Conservation (phyloP, 2,113 vertebrate genomes). For the Rattus rattus region DNA sequence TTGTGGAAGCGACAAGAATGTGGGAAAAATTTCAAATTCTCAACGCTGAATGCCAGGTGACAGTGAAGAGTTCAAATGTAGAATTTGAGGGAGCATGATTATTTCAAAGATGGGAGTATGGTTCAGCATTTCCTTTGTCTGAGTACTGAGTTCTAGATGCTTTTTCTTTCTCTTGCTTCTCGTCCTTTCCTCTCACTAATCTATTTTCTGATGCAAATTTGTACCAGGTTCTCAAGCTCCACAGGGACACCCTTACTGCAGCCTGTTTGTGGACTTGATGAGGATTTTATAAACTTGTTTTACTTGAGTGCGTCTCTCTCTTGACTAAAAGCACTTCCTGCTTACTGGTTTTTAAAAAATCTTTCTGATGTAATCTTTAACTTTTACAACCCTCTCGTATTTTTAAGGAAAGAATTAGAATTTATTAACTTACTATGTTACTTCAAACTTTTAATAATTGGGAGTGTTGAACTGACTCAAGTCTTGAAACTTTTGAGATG, state of each 20-base stretch:
- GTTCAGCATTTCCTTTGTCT: accelerated
- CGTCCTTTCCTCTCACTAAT: neutral
- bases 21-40: neutral
- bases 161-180: accelerated
- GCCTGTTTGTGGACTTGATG: accelerated
- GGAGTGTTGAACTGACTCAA: no score
- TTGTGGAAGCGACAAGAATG: neutral
- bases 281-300: neutral
- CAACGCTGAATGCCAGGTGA: neutral
- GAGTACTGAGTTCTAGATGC: no score
- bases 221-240: neutral
- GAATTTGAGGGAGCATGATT: accelerated
- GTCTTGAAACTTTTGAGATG: no score
- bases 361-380: neutral
- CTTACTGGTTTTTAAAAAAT: neutral
- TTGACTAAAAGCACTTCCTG: neutral
- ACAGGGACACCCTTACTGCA: neutral
- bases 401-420: no score
- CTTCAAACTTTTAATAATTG: no score
- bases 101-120: neutral
- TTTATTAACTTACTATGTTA: no score
- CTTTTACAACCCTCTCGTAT: neutral
- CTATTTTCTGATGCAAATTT: accelerated
- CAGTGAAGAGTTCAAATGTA: accelerated
- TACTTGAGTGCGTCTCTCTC: neutral